Evolutionary conservation across 1,140 invertebrate genomes (phyloP).

Genomic region (Oppia nitens): DNA sequence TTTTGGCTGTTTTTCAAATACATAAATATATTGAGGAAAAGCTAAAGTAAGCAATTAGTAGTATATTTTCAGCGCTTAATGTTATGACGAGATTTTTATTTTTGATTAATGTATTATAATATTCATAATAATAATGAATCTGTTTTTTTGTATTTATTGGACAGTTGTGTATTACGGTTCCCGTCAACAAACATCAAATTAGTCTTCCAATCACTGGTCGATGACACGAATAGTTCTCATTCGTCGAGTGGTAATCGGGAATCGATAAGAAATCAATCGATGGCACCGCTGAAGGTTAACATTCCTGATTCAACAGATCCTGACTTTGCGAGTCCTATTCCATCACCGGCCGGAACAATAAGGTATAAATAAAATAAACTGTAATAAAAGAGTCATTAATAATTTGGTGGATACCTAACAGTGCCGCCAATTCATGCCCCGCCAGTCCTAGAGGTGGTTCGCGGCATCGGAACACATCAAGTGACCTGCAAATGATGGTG

Average conservation of each 20-base stretch:
- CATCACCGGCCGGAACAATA: conserved; percentile 68
- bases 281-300: conserved; percentile 36
- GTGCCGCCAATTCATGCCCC: conserved; percentile 71
- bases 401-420: conserved; percentile 16
- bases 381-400: neutral
- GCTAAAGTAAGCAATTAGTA: too few relatives aligned
- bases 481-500: conserved; percentile 46
- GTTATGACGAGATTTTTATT: too few relatives aligned
- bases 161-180: conserved; percentile 80
- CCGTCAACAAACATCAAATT: conserved; percentile 92
- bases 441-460: conserved; percentile 65
- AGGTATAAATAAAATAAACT: conserved; percentile 31
- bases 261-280: neutral
- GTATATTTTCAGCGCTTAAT: too few relatives aligned
- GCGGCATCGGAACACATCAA: conserved; percentile 38
- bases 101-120: too few relatives aligned
- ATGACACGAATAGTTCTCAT: conserved; percentile 28
- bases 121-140: too few relatives aligned
- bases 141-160: conserved; percentile 28
- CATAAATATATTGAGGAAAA: too few relatives aligned
- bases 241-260: neutral
- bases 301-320: conserved; percentile 54
- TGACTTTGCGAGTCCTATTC: conserved; percentile 60
- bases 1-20: too few relatives aligned
- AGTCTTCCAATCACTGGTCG: conserved; percentile 77